A percentile compares a stretch with the other conserved stretches of the same genome.
Conservation (phyloP, 1,140 invertebrate genomes). For the Drosophila nigromelanica region DNA sequence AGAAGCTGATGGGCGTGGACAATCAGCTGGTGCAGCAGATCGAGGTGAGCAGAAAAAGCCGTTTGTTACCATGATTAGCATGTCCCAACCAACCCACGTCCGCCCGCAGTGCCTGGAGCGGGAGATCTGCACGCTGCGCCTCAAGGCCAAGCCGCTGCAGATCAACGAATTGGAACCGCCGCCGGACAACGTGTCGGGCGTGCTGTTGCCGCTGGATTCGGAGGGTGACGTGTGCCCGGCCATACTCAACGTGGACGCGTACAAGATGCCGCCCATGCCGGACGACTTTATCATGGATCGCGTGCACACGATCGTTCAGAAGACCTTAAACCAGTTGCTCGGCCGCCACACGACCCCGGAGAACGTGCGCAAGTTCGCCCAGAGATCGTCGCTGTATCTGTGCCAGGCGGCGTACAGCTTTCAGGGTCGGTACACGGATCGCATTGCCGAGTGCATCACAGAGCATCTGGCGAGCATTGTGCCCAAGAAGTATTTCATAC, state of each 20-base stretch:
- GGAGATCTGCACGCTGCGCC: constrained; percentile 74
- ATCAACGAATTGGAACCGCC: constrained; percentile 49
- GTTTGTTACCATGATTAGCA: background rate
- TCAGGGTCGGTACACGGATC: constrained; percentile 68
- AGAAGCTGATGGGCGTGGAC: constrained; percentile 76
- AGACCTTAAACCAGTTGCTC: constrained; percentile 64
- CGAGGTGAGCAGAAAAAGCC: constrained; percentile 53
- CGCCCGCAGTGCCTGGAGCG: constrained; percentile 64
- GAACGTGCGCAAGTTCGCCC: constrained; percentile 64
- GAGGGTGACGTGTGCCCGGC: constrained; percentile 51
- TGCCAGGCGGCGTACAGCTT: constrained; percentile 76
- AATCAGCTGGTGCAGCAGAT: constrained; percentile 82
- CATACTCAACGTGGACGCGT: constrained; percentile 66
- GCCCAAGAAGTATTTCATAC: constrained; percentile 76
- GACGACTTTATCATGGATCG: constrained; percentile 77
- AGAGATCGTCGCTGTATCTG: constrained; percentile 67
- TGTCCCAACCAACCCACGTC: too few relatives aligned
- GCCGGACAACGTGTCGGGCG: constrained; percentile 26
- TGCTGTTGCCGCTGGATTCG: constrained; percentile 18
- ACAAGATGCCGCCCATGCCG: constrained; percentile 61
- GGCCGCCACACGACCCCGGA: constrained; percentile 60
- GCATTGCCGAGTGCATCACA: constrained; percentile 72
- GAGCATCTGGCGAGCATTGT: constrained; percentile 70
- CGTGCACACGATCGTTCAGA: constrained; percentile 72
- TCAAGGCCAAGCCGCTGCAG: constrained; percentile 78